Base-by-base conservation (phyloP, 2,888 invertebrate species). In the Eumacrocentrus americanus region DNA sequence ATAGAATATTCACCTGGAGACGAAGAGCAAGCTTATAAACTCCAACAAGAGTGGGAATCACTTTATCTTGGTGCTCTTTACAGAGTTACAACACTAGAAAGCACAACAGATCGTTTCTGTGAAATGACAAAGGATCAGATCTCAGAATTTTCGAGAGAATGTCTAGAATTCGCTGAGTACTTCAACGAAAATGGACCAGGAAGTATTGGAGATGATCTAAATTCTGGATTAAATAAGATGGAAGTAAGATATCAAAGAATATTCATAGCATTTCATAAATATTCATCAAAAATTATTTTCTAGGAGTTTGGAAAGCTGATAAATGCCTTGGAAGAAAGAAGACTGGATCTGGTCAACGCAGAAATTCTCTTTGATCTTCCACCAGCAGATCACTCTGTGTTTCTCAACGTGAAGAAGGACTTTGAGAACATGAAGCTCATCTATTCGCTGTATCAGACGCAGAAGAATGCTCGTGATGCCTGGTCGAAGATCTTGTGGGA, bases 401-500 rank as follows among this genome's bases (percentile, higher is more conserved):
- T 92, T 80, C 75, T 87, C 22, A 83, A 86, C 23, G 83, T 88
- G 0, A 88, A 86, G 73, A 71, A 81, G 0, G 89, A 91, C 65
- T 91, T 83, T 72, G 82, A 84, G 14, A 84, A 85, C 2, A 86
- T 95, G 85, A 89, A 91, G 58, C 70, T 82, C 72, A 80, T 95
- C 18, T 95, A 90, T 77, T 88, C 88, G 72, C 84, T 95, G 20
- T 95, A 91, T 75, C 88, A 88, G 67, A 85, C 88, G 1, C 93
- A 94, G 78, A 91, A 89, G 82, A 84, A 84, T 64, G 90, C 90
- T 0, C 83, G 93, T 40, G 91, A 93, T 66, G 72, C 84, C 3
- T 95, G 95, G 95, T 89, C 92, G 0, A 90, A 90, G 79, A 94
- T 93, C 0, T 79, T 95, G 9, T 96, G 96, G 96, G 88, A 85